phyloP scores from a whole-genome alignment of 1,140 invertebrate species.

The Hylaeus volcanicus region DNA sequence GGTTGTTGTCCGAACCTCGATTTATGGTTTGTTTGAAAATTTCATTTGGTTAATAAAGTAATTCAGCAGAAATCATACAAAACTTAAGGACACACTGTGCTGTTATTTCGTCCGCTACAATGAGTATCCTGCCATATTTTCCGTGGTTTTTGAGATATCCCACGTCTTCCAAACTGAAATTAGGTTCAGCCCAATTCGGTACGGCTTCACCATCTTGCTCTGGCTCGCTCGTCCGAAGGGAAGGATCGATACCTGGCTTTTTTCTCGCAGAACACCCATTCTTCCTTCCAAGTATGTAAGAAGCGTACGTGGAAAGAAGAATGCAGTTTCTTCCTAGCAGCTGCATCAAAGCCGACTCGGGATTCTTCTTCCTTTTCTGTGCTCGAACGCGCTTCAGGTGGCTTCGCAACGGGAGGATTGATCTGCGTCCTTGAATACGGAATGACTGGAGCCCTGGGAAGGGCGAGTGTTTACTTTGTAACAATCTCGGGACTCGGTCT shows the following conservation, averaged over 20 bases:
- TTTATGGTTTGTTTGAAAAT: no score
- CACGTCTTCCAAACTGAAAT: no score
- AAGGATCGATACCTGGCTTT: not conserved
- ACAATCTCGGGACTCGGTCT: constrained; percentile 61
- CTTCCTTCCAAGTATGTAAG: not conserved
- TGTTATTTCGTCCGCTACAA: no score
- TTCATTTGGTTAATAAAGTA: no score
- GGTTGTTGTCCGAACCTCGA: no score
- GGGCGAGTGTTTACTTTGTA: constrained; percentile 63
- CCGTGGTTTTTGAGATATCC: no score
- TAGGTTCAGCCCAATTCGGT: no score
- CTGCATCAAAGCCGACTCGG: constrained; percentile 8
- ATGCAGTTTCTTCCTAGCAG: constrained; percentile 44
- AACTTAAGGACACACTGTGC: no score
- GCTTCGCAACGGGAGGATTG: constrained; percentile 40
- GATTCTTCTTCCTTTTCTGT: constrained; percentile 50
- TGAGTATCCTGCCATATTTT: no score
- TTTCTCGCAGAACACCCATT: constrained; percentile 13
- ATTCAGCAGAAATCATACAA: no score
- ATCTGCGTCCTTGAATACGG: constrained; percentile 60
- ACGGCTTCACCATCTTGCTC: not conserved
- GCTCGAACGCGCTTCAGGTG: constrained; percentile 17
- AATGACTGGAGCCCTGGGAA: constrained; percentile 56
- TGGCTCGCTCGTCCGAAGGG: not conserved
- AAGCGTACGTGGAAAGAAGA: constrained; percentile 10